phyloP scores from a whole-genome alignment of 2,888 invertebrate species.

The Dione juno region DNA sequence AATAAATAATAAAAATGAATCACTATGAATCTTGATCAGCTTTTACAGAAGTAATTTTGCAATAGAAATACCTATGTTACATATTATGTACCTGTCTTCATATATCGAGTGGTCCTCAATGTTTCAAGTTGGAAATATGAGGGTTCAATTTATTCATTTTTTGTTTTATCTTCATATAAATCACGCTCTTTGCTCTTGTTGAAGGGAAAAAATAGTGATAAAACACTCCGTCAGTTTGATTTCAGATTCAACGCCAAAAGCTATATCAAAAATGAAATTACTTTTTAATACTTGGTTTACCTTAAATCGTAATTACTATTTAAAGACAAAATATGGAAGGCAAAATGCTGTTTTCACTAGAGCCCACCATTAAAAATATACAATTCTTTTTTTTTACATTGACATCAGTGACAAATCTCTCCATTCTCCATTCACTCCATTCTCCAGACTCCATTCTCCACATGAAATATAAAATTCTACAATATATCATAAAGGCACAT shows the following conservation, averaged over 20 bases:
- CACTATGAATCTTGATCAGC: background rate
- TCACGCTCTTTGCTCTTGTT: background rate
- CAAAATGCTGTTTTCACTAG: too few relatives aligned
- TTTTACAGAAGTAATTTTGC: conserved; percentile 4
- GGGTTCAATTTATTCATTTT: background rate
- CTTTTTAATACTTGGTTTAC: too few relatives aligned
- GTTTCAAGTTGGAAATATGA: background rate
- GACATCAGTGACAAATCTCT: background rate
- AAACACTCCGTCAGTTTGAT: too few relatives aligned
- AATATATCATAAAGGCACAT: background rate
- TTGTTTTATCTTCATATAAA: background rate
- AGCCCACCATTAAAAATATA: too few relatives aligned
- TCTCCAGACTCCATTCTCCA: too few relatives aligned
- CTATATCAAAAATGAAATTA: too few relatives aligned
- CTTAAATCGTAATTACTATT: too few relatives aligned
- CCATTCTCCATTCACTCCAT: background rate
- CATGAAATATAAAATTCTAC: background rate
- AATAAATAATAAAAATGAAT: background rate
- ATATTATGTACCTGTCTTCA: background rate
- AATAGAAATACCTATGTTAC: background rate
- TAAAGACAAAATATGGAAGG: too few relatives aligned
- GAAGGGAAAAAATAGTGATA: background rate
- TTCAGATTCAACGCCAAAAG: too few relatives aligned
- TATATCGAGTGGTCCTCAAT: conserved; percentile 7
- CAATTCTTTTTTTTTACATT: too few relatives aligned